Conservation (phyloP, 2,888 invertebrate species). For the Agonopterix alstromeriana region DNA sequence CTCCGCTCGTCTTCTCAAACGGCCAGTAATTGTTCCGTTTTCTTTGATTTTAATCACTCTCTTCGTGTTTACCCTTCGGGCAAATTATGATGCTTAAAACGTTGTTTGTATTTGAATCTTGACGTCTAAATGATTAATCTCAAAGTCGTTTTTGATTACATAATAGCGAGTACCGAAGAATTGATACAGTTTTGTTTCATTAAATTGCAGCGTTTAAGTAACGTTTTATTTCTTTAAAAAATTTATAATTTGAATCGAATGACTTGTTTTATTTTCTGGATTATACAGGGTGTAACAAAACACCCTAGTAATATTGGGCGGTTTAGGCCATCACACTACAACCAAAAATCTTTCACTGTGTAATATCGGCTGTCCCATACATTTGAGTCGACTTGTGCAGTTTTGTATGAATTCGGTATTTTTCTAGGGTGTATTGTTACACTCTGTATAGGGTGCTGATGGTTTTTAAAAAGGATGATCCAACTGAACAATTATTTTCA, state of each 20-base stretch:
- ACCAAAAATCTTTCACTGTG: no score
- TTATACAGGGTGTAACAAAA: no score
- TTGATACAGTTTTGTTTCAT: conserved; percentile 27
- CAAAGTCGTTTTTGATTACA: conserved; percentile 58
- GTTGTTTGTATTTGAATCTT: conserved; percentile 52
- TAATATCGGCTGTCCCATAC: no score
- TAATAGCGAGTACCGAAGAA: conserved; percentile 32
- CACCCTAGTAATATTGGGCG: no score
- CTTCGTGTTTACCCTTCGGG: conserved; percentile 39
- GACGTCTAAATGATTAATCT: conserved; percentile 47
- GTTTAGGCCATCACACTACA: no score
- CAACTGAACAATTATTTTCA: no score
- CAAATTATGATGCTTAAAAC: conserved; percentile 41
- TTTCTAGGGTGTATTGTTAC: no score
- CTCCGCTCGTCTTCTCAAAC: conserved; percentile 20
- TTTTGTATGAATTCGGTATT: no score
- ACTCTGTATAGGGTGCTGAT: no score
- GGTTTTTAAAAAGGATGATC: no score
- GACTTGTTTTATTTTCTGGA: no score
- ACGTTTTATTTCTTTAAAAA: neutral
- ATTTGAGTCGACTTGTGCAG: no score
- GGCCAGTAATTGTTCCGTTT: conserved; percentile 32
- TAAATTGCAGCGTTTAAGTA: conserved; percentile 18
- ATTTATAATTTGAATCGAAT: neutral
- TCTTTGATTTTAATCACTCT: conserved; percentile 37